Base-by-base conservation (phyloP, 92 coral and sea anemone species). In the Metridium senile region DNA sequence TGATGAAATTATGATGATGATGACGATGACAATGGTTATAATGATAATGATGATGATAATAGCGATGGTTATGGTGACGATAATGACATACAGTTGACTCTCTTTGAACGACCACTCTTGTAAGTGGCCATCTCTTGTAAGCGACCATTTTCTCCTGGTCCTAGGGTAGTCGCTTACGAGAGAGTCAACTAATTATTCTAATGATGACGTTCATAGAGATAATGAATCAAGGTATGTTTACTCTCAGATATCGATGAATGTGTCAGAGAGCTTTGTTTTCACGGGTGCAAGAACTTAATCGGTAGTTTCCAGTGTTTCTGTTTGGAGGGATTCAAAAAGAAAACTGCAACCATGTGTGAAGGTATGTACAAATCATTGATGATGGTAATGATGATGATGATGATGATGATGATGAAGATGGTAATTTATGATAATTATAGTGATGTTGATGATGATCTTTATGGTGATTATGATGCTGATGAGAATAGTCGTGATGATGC, bases 221-320 rank as follows among this genome's bases (percentile, higher is more conserved):
- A n/a, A n/a, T n/a, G n/a, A n/a, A n/a, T n/a, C n/a, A n/a, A n/a
- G n/a, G n/a, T n/a, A n/a, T n/a, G n/a, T 45, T 45, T 45, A 45
- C 51, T 45, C 7, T 10, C 70, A 92, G 97, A 95, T 35, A 87
- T 87, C 35, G 85, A 95, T 65, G 99, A 95, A 70, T 95, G 99
- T 30, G 79, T 71, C 0, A 56, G 51, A 28, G 83, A 81, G 29
- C 52, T 87, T 20, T 95, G 99, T 54, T 68, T 78, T 74, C 89
- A 89, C 33, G 86, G 89, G 11, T 95, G 99, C 67, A 61, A 59
- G 19, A 92, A 95, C 79, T 39, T 33, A 6, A 74, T 78, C 16
- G 97, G 97, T 1, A 66, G 84, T 33, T 85, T 87, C 82, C 80
- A 83, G 27, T 95, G 99, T 54, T 74, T 58, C 68, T 95, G 99